Evolutionary conservation across 2,113 vertebrate species (phyloP).

Genomic region (Acrocephalus kingi): DNA sequence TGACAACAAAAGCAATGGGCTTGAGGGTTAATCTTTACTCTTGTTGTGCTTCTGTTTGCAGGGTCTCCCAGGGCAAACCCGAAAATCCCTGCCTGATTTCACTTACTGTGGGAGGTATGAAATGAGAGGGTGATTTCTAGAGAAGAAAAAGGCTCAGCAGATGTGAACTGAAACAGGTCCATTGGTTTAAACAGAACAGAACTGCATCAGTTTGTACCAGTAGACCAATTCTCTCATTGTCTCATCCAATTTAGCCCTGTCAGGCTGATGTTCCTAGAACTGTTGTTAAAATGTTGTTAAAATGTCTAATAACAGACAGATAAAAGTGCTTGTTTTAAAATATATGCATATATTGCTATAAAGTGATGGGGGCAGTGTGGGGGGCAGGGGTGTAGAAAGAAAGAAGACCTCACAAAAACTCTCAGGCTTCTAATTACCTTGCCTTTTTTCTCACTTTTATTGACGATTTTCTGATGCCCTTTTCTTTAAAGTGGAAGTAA

Average conservation of each 20-base stretch:
- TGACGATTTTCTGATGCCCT: not conserved
- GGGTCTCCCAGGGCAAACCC: not conserved
- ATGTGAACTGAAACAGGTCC: not conserved
- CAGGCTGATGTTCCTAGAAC: not conserved
- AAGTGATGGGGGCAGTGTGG: not conserved
- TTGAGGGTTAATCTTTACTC: accelerated
- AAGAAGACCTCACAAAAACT: not conserved
- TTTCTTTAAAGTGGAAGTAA: not conserved
- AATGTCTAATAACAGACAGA: not conserved
- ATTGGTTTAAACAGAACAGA: not conserved
- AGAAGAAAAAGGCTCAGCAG: not conserved
- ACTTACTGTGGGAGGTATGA: not conserved
- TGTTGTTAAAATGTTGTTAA: not conserved
- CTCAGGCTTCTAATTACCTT: not conserved
- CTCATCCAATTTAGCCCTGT: not conserved
- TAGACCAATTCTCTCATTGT: accelerated
- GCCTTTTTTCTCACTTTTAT: not conserved
- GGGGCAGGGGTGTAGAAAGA: accelerated
- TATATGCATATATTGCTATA: not conserved
- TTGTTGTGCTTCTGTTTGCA: not conserved
- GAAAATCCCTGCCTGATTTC: not conserved
- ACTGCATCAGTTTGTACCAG: accelerated
- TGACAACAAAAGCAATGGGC: accelerated
- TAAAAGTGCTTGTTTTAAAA: not conserved
- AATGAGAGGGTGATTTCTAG: not conserved